Evolutionary conservation across 2,797 vertebrate species (phyloP).

Genomic region (Margarornis squamiger): DNA sequence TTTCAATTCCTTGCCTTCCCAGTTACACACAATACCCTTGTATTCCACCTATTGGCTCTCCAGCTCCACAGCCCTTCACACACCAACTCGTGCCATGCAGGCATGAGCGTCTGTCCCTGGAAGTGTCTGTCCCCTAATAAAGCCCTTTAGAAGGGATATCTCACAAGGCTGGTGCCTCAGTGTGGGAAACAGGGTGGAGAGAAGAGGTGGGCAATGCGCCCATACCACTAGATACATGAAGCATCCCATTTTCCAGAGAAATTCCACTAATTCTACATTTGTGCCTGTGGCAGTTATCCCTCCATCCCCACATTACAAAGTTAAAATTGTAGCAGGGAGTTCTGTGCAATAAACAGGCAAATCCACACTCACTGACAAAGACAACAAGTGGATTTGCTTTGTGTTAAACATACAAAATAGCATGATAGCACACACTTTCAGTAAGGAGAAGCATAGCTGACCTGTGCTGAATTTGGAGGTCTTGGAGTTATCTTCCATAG

Average conservation of each 20-base stretch:
- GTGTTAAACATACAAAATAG: background rate
- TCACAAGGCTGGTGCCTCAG: background rate
- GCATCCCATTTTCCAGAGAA: background rate
- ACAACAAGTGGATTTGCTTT: background rate
- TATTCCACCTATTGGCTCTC: background rate
- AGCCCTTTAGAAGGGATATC: background rate
- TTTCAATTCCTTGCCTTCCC: background rate
- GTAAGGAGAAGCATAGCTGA: slow-evolving; percentile 51
- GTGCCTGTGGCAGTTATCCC: background rate
- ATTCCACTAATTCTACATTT: background rate
- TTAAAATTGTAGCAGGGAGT: background rate
- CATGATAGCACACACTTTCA: background rate
- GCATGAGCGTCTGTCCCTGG: background rate
- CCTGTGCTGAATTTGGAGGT: slow-evolving; percentile 92
- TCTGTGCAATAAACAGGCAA: background rate
- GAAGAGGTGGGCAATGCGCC: background rate
- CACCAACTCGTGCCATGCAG: background rate
- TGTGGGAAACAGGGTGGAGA: background rate
- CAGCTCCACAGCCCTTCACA: background rate
- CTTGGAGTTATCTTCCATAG: slow-evolving; percentile 94
- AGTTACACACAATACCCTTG: background rate
- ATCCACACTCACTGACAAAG: background rate
- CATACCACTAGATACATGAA: background rate
- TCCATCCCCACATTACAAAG: background rate
- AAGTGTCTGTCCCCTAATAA: background rate